Evolutionary conservation across 2,797 vertebrate species (phyloP).

Genomic region (Chiloscyllium punctatum): DNA sequence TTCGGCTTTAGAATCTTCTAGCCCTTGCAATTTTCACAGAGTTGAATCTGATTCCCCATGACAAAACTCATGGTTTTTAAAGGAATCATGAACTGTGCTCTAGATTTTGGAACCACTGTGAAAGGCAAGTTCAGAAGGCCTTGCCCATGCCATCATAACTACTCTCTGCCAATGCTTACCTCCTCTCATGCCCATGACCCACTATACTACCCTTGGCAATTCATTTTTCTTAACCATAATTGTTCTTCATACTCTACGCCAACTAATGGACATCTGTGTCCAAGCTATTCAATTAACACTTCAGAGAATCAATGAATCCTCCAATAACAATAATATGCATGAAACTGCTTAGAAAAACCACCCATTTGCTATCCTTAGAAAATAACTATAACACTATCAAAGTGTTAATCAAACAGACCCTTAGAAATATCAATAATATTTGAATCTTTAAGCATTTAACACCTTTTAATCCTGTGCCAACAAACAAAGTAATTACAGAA

Average conservation of each 20-base stretch:
- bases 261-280: neutral
- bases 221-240: neutral
- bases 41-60: no score
- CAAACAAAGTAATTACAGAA: neutral
- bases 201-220: neutral
- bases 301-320: neutral
- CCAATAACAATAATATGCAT: neutral
- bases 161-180: neutral
- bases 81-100: no score
- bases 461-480: neutral
- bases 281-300: neutral
- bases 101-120: no score
- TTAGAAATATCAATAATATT: neutral
- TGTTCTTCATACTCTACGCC: neutral
- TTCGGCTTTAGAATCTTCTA: no score
- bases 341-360: neutral
- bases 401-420: no score
- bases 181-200: neutral
- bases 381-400: no score
- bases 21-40: no score
- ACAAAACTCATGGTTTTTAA: no score
- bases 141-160: no score
- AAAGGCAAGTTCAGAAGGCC: no score
- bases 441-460: neutral
- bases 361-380: neutral